phyloP scores from a whole-genome alignment of 1,140 invertebrate species.

The Latrodectus geometricus region DNA sequence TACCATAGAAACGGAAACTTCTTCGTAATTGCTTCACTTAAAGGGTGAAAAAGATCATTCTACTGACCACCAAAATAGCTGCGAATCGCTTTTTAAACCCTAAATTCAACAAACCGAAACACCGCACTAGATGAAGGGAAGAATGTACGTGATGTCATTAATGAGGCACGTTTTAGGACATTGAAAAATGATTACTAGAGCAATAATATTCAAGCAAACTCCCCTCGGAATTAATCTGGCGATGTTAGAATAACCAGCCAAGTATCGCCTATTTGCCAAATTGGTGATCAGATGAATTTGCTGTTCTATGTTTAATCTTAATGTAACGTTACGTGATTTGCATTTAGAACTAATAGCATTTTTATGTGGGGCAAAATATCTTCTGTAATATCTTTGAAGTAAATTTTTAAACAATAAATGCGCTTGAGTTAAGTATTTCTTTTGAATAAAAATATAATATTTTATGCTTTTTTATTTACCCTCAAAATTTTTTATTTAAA shows the following conservation, averaged over 20 bases:
- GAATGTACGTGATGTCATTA: background rate
- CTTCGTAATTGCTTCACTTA: conserved; percentile 45
- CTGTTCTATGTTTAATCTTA: too few species aligned
- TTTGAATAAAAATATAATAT: too few species aligned
- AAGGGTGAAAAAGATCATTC: conserved; percentile 32
- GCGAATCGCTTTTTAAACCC: conserved; percentile 25
- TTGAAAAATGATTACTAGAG: background rate
- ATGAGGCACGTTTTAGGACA: background rate
- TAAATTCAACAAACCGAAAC: conserved; percentile 27
- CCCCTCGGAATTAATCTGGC: background rate
- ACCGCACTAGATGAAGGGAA: background rate
- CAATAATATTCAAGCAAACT: conserved; percentile 6
- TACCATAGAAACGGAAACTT: conserved; percentile 42
- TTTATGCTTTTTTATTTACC: too few species aligned
- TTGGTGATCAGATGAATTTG: too few species aligned
- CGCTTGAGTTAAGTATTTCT: too few species aligned
- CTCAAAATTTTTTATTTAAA: too few species aligned
- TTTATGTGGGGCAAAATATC: too few species aligned
- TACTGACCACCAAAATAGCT: conserved; percentile 6
- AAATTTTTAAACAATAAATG: too few species aligned
- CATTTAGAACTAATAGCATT: background rate
- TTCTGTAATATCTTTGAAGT: too few species aligned
- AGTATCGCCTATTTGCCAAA: too few species aligned
- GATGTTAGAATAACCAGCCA: too few species aligned
- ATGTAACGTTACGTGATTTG: background rate